These are phyloP conservation scores for Conchocele bisecta DNA, from an alignment of 2,888 invertebrate species.

Conservation along the genomic window DNA sequence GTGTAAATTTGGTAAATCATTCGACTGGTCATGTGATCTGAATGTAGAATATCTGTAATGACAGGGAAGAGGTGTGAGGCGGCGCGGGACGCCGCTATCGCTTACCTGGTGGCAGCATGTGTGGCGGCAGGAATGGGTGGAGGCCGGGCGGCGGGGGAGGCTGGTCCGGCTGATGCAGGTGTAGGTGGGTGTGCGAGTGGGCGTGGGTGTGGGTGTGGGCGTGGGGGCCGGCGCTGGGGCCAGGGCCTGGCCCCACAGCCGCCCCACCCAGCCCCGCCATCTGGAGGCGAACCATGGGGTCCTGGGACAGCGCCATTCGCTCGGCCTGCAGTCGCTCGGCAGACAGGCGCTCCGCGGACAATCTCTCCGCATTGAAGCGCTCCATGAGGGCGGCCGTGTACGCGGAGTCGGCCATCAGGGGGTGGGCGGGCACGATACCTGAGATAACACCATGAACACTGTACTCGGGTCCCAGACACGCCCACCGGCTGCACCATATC, in stretches of 20 bases:
- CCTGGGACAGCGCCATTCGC: slow-evolving; percentile 88
- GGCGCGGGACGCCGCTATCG: not conserved
- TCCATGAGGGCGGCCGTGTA: slow-evolving; percentile 64
- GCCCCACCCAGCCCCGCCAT: slow-evolving; percentile 90
- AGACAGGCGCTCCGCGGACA: slow-evolving; percentile 72
- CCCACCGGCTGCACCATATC: too few species aligned
- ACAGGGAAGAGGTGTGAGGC: slow-evolving; percentile 12
- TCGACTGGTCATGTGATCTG: slow-evolving; percentile 77
- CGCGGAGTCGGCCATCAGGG: slow-evolving; percentile 46
- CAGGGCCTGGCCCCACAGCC: slow-evolving; percentile 63
- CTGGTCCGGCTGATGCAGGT: slow-evolving; percentile 84
- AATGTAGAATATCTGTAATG: slow-evolving; percentile 75
- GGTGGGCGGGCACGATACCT: slow-evolving; percentile 64
- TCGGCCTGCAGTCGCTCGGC: slow-evolving; percentile 86
- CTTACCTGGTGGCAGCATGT: slow-evolving; percentile 72
- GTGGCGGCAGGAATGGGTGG: slow-evolving; percentile 59
- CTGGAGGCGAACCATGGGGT: slow-evolving; percentile 95
- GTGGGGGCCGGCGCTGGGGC: slow-evolving; percentile 57
- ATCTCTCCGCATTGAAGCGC: slow-evolving; percentile 86
- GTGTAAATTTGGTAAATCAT: slow-evolving; percentile 80
- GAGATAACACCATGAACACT: slow-evolving; percentile 60
- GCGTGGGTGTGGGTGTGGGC: slow-evolving; percentile 95
- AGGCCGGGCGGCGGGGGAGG: slow-evolving; percentile 47
- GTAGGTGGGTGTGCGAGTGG: slow-evolving; percentile 94
- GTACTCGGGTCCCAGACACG: too few species aligned